A percentile compares a stretch with the other conserved stretches of the same genome.
Conservation (phyloP, 1,140 invertebrate species). For the Drosophila navojoa region DNA sequence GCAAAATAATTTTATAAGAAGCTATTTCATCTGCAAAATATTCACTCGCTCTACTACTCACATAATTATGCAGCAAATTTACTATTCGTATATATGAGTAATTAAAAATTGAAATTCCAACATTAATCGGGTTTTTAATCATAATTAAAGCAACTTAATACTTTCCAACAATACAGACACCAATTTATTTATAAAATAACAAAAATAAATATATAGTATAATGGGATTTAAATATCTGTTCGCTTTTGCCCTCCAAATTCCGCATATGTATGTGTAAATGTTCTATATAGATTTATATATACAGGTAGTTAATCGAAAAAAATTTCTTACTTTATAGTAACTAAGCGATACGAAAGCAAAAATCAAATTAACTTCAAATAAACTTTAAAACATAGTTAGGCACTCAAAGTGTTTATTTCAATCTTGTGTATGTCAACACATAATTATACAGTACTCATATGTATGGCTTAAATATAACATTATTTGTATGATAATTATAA, state of each 20-base stretch:
- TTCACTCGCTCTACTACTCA: slow-evolving; percentile 23
- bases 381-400: slow-evolving; percentile 70
- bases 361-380: slow-evolving; percentile 69
- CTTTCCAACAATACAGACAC: slow-evolving; percentile 21
- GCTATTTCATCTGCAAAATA: slow-evolving; percentile 21
- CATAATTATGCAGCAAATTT: slow-evolving; percentile 26
- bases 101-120: slow-evolving; percentile 42
- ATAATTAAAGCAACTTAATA: slow-evolving; percentile 15
- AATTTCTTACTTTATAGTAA: slow-evolving; percentile 55
- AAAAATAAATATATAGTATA: slow-evolving; percentile 5
- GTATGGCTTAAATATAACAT: slow-evolving; percentile 16
- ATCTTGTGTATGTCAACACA: slow-evolving; percentile 48
- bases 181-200: slow-evolving; percentile 12
- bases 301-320: slow-evolving; percentile 20
- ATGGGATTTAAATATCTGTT: slow-evolving; percentile 7
- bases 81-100: slow-evolving; percentile 27
- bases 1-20: slow-evolving; percentile 22
- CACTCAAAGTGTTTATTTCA: slow-evolving; percentile 74
- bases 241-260: slow-evolving; percentile 20
- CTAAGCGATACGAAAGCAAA: slow-evolving; percentile 38
- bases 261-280: slow-evolving; percentile 41
- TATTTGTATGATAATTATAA: slow-evolving; percentile 6
- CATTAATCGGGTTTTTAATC: slow-evolving; percentile 39
- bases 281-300: slow-evolving; percentile 21
- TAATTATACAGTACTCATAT: slow-evolving; percentile 33